Base-by-base conservation (phyloP, 1,140 invertebrate genomes). In the Aphelinus certus region DNA sequence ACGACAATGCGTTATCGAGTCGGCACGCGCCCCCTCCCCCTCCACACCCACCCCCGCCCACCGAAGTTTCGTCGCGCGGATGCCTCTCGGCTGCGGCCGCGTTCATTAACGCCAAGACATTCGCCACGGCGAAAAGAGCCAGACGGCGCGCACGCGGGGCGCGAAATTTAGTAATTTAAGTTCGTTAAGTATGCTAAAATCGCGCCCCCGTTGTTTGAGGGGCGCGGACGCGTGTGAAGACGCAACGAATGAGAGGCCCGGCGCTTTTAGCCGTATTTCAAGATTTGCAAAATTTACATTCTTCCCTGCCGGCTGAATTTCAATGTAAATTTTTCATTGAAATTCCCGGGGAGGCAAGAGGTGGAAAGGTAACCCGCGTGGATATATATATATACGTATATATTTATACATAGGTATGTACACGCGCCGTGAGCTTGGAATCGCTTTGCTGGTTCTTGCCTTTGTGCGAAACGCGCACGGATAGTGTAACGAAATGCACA, bases 151-250 rank as follows among this genome's bases (percentile, higher is more conserved):
- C 26, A 26, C 26, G 7, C 43, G 46, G n/a, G 10, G 7, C 2
- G 64, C 1, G 3, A 68, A 69, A 69, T 69, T 62, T 5, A 42
- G 57, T 69, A 62, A 75, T 69, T 75, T 69, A 69, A 62, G 49
- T 69, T 75, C 65, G 65, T 75, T 64, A 75, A 69, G 66, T 69
- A 69, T 75, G 73, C 65, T 69, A 75, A 75, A 75, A 69, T 69
- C 49, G 10, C 7, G 57, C 57, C 26, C 26, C 26, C 26, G 26
- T 26, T 26, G 26, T 26, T 26, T 26, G 26, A 26, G 26, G 26
- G 51, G 9, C 4, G 51, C 51, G 9, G 51, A 4, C 51, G 51
- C 51, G 51, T 26, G 26, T 26, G 26, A 26, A 26, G 26, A 26
- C 26, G 26, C 26, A 26, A 26, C 26, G 26, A 26, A 26, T 26